Evolutionary conservation across 2,797 vertebrate genomes (phyloP).

Genomic region (Mormyrus proboscirostris): DNA sequence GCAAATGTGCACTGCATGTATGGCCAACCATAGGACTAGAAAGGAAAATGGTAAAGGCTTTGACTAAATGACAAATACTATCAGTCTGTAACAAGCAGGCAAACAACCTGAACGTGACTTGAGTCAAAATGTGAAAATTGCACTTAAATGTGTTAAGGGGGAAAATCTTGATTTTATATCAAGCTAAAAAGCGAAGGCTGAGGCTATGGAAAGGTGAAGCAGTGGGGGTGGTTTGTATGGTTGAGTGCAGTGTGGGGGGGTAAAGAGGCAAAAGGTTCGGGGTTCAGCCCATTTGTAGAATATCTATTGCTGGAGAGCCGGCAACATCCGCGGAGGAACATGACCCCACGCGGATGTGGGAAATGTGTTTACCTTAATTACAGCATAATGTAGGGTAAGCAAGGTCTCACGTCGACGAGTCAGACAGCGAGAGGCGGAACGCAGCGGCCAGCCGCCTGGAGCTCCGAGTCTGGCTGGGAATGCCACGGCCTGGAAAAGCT

Average conservation of each 20-base stretch:
- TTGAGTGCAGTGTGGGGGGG: background rate
- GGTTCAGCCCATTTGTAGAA: background rate
- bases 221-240: background rate
- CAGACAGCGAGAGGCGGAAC: background rate
- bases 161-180: background rate
- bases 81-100: background rate
- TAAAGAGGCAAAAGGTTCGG: background rate
- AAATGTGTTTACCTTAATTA: constrained; percentile 10
- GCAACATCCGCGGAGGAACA: background rate
- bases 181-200: background rate
- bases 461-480: background rate
- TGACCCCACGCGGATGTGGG: background rate
- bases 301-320: background rate
- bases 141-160: background rate
- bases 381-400: background rate
- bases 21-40: background rate
- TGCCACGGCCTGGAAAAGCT: background rate
- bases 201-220: background rate
- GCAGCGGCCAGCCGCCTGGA: background rate
- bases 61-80: background rate
- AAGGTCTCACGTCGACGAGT: background rate
- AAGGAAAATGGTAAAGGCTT: background rate
- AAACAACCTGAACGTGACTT: background rate
- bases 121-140: background rate
- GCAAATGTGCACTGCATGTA: background rate